A percentile compares a stretch with the other conserved stretches of the same genome.
Conservation (phyloP, 2,113 vertebrate genomes). For the Ptyas mucosa region DNA sequence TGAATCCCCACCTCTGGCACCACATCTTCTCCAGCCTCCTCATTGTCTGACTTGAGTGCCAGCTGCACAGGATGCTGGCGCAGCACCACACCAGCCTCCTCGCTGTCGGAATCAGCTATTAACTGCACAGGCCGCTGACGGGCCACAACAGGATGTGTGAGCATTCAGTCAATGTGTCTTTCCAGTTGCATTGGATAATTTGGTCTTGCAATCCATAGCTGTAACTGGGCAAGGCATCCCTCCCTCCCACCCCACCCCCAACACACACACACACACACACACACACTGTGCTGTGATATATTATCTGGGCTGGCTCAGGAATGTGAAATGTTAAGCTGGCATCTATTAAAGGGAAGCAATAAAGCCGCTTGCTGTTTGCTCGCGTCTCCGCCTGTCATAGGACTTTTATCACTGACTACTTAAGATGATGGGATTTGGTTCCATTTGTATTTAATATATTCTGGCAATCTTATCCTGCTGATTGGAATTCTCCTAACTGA, state of each 20-base stretch:
- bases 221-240: not conserved
- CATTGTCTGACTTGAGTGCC: no score
- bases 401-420: conserved; percentile 24
- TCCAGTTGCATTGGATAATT: not conserved
- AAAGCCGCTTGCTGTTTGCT: conserved; percentile 18
- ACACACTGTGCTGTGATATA: not conserved
- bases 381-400: conserved; percentile 20
- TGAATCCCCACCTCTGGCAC: no score
- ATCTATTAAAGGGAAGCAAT: conserved; percentile 11
- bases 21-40: no score
- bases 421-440: conserved; percentile 25
- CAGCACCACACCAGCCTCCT: no score
- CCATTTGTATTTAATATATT: not conserved
- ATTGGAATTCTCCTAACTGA: not conserved
- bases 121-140: no score
- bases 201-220: not conserved
- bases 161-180: not conserved
- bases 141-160: fast-evolving
- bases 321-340: conserved; percentile 13
- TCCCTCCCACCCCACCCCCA: not conserved
- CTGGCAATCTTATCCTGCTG: not conserved
- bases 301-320: not conserved
- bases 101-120: no score
- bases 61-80: no score
- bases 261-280: no score